Evolutionary conservation across 2,113 vertebrate genomes (phyloP).

Genomic region (Perccottus glenii): DNA sequence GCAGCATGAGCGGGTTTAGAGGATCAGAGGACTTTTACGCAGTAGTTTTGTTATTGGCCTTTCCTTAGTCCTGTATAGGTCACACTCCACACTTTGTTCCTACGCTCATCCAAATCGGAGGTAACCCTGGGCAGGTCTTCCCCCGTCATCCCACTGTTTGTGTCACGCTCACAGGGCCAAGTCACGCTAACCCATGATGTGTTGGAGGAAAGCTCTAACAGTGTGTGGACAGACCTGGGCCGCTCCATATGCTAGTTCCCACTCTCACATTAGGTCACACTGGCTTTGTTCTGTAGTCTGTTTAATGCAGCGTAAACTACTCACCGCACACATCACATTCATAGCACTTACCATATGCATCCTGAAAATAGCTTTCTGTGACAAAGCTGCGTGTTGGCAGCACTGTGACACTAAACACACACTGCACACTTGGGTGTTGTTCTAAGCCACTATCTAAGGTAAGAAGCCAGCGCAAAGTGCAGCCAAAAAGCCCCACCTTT

Average conservation of each 20-base stretch:
- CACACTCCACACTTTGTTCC: neutral
- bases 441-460: neutral
- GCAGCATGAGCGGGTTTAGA: neutral
- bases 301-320: neutral
- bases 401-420: neutral
- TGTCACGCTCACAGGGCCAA: neutral
- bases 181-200: slow-evolving; percentile 2
- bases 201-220: no score
- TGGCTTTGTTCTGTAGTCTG: slow-evolving; percentile 3
- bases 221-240: neutral
- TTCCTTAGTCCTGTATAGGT: neutral
- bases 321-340: neutral
- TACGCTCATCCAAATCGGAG: neutral
- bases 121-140: slow-evolving; percentile 4
- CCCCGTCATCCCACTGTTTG: neutral
- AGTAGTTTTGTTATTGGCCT: neutral
- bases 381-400: neutral
- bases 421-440: neutral
- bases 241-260: neutral
- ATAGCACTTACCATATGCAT: neutral
- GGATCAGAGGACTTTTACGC: neutral
- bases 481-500: slow-evolving; percentile 4
- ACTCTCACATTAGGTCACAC: neutral
- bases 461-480: neutral
- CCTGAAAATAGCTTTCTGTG: slow-evolving; percentile 1